Evolutionary conservation across 1,140 invertebrate species (phyloP), one percentile per base, ranked within the genome.

Genomic region (Drosophila yakuba): DNA sequence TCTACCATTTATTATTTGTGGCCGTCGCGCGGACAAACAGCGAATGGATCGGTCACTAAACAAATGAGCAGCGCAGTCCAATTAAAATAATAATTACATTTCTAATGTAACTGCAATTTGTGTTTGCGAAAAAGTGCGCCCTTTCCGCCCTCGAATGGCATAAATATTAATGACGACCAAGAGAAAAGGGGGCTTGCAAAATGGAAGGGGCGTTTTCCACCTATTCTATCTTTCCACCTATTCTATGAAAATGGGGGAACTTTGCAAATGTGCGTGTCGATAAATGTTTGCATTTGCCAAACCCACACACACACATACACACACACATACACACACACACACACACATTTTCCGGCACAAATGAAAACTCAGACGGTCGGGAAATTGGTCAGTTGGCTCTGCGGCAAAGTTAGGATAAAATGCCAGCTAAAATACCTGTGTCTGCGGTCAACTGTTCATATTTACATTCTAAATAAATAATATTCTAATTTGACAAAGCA

Each of bases 81-180:
- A 90, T 90, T 90, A 90, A 90, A 90, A 90, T 90, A 90, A 90
- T 90, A 90, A 90, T 90, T 90, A 90, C 88, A 90, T 90, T 90
- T 90, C 88, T 90, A 90, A 90, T 90, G 88, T 67, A 85, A 74
- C 76, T 80, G 81, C 60, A 69, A 74, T 79, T 74, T 84, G 73
- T 72, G 76, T 72, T 61, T 52, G 58, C 74, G 82, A 79, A 83
- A 83, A 81, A 78, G 58, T 78, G 74, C 63, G 36, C 74, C 74
- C 81, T 62, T 38, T 38, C 32, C 69, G 68, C 73, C 44, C 51
- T 62, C 45, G 44, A 61, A 80, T 82, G 67, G 67, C 71, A 78
- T 86, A 90, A 90, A 90, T 90, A 90, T 90, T 90, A 90, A 90
- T 90, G 88, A 90, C 78, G 71, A 57, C 67, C 66, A 57, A 66